Evolutionary conservation across 1,140 invertebrate species (phyloP).

Genomic region (Carposina sasakii): DNA sequence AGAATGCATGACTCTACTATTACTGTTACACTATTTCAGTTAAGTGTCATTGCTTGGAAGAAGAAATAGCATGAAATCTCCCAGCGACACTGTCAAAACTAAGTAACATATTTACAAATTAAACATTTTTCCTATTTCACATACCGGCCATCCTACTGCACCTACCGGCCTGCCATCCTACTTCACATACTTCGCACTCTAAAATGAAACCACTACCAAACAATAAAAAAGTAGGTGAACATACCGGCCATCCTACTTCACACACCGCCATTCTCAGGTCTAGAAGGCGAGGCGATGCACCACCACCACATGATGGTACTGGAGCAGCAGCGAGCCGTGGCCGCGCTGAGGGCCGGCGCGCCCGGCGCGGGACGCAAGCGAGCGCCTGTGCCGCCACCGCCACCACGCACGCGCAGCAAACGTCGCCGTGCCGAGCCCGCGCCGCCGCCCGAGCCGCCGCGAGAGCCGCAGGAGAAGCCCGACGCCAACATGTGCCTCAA

Average conservation of each 20-base stretch:
- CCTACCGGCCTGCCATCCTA: no score
- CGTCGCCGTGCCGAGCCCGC: conserved; percentile 68
- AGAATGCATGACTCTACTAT: no score
- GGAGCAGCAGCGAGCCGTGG: conserved; percentile 64
- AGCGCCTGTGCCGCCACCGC: conserved; percentile 16
- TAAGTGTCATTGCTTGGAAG: no score
- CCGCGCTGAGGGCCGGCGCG: conserved; percentile 70
- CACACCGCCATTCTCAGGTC: conserved; percentile 26
- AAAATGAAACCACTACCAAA: no score
- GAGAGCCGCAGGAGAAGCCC: conserved; percentile 82
- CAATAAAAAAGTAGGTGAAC: no score
- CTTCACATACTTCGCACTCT: no score
- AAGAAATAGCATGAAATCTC: no score
- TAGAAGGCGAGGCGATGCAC: conserved; percentile 58
- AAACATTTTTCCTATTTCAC: no score
- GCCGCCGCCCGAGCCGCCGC: conserved; percentile 61
- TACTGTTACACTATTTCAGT: no score
- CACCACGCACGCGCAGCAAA: conserved; percentile 38
- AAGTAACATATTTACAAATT: background rate
- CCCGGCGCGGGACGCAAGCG: conserved; percentile 50
- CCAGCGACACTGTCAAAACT: conserved; percentile 7
- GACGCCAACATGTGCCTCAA: conserved; percentile 88
- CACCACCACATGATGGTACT: conserved; percentile 66
- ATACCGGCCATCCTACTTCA: no score
- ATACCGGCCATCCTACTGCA: no score